These are phyloP conservation scores for Typhlomys cinereus DNA, from an alignment of 2,113 vertebrate species.

Conservation along the genomic window DNA sequence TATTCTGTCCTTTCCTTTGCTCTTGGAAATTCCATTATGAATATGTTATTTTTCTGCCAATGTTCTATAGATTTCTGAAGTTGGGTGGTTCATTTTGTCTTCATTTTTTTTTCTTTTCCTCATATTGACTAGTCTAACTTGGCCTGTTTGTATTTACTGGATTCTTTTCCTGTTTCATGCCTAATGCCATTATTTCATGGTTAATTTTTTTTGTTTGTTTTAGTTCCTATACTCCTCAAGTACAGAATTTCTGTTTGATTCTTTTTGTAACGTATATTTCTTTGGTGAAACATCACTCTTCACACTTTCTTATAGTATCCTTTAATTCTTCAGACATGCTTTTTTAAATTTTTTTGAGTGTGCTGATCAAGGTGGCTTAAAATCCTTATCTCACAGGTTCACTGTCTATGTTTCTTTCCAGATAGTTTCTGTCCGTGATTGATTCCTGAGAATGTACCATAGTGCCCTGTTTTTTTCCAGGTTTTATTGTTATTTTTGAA, in stretches of 20 bases:
- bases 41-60: background rate
- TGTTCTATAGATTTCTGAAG: background rate
- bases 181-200: background rate
- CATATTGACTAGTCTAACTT: background rate
- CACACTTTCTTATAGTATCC: background rate
- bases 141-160: background rate
- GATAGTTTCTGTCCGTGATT: background rate
- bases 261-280: slow-evolving; percentile 1
- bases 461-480: background rate
- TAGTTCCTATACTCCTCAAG: background rate
- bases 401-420: background rate
- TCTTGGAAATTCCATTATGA: background rate
- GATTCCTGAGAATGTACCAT: background rate
- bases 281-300: background rate
- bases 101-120: background rate
- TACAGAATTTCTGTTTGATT: background rate
- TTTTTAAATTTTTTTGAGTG: background rate
- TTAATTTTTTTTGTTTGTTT: slow-evolving; percentile 15
- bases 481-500: background rate
- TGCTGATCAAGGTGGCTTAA: background rate
- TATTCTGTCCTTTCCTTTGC: background rate
- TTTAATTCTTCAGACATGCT: background rate
- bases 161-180: background rate
- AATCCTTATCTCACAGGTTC: background rate
- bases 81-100: background rate